Evolutionary conservation across 2,888 invertebrate species (phyloP), one percentile per base, ranked within the genome.

Genomic region (Cheilosia impressa): DNA sequence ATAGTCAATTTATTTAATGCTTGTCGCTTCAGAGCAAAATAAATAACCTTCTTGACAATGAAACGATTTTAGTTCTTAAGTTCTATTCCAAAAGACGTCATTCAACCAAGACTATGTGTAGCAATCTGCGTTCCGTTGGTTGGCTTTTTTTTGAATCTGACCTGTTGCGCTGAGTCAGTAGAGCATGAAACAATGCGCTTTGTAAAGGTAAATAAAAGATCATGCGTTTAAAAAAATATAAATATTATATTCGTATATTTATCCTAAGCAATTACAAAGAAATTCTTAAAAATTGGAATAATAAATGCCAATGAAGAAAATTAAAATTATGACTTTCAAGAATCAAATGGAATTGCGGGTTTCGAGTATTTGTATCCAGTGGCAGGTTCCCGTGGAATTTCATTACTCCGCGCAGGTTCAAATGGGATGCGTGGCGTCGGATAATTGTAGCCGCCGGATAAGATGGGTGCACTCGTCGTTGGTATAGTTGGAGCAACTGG

Each of bases 381-480:
- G n/a, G 10, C 13, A 15, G 17, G 17, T 52, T 66, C 69, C 1
- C 17, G 43, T 15, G 55, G 9, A 13, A 84, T 71, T 9, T 84
- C 79, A 13, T 79, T 79, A 0, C 4, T 15, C 15, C 27, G 68
- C 19, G n/a, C 63, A 7, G 83, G 83, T 10, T 84, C 63, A 31
- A 84, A 84, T 10, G 83, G 68, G 1, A 84, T 65, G 13, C 43
- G 10, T 27, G 83, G 83, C 17, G 72, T 78, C 0, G 83, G 66
- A 24, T 83, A 83, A 2, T 41, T 10, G 34, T 82, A 82, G 1
- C 82, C 82, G 47, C 15, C 19, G 19, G 38, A 41, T 17, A 24
- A 47, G 1, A 7, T 34, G 15, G 68, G 63, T 15, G 58, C 38
- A 7, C 22, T 31, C 3, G 57, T 65, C 2, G 63, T 13, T 38